phyloP scores from a whole-genome alignment of 2,113 vertebrate species.

The Fukomys damarensis region DNA sequence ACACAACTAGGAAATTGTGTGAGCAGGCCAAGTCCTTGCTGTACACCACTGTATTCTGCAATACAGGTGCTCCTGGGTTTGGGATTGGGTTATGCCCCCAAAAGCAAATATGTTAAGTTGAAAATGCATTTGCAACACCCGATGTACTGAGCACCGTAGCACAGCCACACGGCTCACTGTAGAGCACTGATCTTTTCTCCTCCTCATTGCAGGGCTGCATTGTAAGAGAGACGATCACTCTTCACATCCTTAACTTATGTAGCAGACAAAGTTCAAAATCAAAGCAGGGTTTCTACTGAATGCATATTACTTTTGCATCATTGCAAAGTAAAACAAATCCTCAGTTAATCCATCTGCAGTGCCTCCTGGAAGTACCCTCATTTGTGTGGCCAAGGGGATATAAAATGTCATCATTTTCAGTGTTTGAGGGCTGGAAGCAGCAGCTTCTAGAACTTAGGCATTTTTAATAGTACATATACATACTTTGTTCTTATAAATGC shows the following conservation, averaged over 20 bases:
- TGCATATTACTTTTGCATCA: not conserved
- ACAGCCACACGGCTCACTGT: not conserved
- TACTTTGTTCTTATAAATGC: not conserved
- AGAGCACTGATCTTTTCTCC: not conserved
- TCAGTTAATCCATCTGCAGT: not conserved
- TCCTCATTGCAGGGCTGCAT: not conserved
- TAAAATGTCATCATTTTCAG: not conserved
- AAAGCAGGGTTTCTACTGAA: not conserved
- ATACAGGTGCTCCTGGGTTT: not conserved
- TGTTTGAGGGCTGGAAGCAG: not conserved
- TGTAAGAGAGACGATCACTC: not conserved
- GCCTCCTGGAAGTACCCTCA: not conserved
- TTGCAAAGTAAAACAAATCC: not conserved
- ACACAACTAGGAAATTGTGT: not conserved
- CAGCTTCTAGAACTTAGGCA: not conserved
- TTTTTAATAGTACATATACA: not conserved
- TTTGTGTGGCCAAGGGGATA: not conserved
- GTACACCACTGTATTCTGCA: not conserved
- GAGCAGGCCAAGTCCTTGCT: not conserved
- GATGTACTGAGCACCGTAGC: too few relatives aligned
- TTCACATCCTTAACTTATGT: not conserved
- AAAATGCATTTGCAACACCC: not conserved
- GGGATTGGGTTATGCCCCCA: not conserved
- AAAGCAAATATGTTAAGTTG: not conserved
- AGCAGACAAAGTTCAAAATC: not conserved